Base-by-base conservation (phyloP, 1,140 invertebrate species). In the Hypsibius dujardini region DNA sequence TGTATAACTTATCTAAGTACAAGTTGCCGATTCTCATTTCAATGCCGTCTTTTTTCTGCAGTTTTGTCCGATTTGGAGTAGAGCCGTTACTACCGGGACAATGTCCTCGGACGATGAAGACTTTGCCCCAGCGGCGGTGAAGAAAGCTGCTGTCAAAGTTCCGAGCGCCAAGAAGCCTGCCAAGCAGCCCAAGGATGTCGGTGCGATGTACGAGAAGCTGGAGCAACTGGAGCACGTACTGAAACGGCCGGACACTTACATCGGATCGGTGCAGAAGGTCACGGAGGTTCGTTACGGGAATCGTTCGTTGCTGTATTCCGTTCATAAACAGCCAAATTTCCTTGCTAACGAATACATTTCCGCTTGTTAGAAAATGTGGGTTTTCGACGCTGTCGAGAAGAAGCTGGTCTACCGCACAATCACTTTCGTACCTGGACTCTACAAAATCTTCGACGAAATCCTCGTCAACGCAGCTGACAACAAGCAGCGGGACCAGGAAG, bases 401-500 rank as follows among this genome's bases (percentile, higher is more conserved):
- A 76, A 76, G 46, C 94, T 99, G 87, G 82, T 92, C 0, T 86
- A 92, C 76, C 85, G 82, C 76, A 88, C 96, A 76, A 88, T 98
- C 46, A 89, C 87, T 47, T 99, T 86, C 84, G 95, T 98, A 60
- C 96, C 96, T 75, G 92, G 93, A 72, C 83, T 99, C 2, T 99
- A 98, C 80, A 99, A 99, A 83, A 99, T 99, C 76, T 99, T 95
- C 84, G 96, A 99, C 82, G 96, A 99, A 87, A 98, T 99, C 75
- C 81, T 92, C 73, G 96, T 99, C 0, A 99, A 99, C 84, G 96
- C 96, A 69, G 93, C 96, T 71, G 96, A 99, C 79, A 98, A 99
- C 78, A 99, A 99, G 79, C 93, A 97, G 77, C 84, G 95, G 73
- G 95, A 98, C 82, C 81, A 86, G 1, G n/a, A n/a, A n/a, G n/a